Base-by-base conservation (phyloP, 2,888 invertebrate species). In the Mantis religiosa region DNA sequence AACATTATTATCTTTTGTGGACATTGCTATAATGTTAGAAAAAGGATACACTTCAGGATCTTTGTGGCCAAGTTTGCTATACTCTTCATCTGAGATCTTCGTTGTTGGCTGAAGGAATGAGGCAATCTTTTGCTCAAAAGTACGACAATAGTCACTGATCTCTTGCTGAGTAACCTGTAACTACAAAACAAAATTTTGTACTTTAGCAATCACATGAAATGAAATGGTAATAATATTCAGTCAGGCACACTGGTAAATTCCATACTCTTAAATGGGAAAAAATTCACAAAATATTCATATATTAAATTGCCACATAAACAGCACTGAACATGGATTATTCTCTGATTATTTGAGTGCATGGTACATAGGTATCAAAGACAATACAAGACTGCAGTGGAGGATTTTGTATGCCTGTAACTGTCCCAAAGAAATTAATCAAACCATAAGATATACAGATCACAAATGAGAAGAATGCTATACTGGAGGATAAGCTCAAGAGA, bases 41-140 rank as follows among this genome's bases (percentile, higher is more conserved):
- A 41, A 93, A 92, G 92, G 92, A 92, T 93, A 94, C 94, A 93
- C 94, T 91, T 96, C 95, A 1, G 96, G 94, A 92, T 96, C 95
- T 94, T 98, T 98, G 89, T 96, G 96, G 8, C 98, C 98, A 88
- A 99, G 94, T 92, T 97, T 97, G 28, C 95, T 95, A 88, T 97
- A 95, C 90, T 98, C 98, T 30, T 97, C 96, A 28, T 96, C 95
- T 20, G 95, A 94, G 4, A 98, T 91, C 90, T 93, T 93, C 0
- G 96, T 95, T 41, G 96, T 95, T 88, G 97, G 97, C 91, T 98
- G 96, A 54, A 99, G 94, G 92, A 99, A 98, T 27, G 97, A 96
- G 15, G 97, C 95, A 95, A 99, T 97, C 94, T 99, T 99, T n/a
- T 95, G 94, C 93, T 99, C 99, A 92, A 99, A 98, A 88, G 95